Evolutionary conservation across 2,888 invertebrate species (phyloP).

Genomic region (Zaprionus bogoriensis): DNA sequence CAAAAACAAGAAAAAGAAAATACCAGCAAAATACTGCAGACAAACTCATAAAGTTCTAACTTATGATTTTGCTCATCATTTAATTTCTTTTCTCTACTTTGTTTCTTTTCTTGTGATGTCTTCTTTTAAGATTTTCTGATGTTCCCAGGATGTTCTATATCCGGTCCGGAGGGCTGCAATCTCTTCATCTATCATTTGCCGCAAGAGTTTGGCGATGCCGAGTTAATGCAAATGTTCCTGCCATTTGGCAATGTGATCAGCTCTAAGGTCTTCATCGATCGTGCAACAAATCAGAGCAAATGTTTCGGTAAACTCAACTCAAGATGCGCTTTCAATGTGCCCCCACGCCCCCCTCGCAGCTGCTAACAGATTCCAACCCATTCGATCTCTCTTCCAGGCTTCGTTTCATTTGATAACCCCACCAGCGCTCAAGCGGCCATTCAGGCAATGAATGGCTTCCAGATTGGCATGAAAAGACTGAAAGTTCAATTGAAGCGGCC

Average conservation of each 20-base stretch:
- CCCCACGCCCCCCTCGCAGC: too few species aligned
- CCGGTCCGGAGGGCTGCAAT: conserved; percentile 99
- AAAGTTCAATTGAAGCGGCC: conserved; percentile 99
- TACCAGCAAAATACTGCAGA: conserved; percentile 30
- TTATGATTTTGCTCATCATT: conserved; percentile 70
- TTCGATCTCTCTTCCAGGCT: conserved; percentile 87
- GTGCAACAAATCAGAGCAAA: conserved; percentile 99
- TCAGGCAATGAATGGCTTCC: conserved; percentile 99
- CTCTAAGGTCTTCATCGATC: conserved; percentile 99
- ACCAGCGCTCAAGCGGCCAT: conserved; percentile 99
- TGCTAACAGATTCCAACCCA: background rate
- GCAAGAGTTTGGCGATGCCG: conserved; percentile 99
- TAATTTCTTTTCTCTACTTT: conserved; percentile 72
- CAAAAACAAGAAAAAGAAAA: conserved; percentile 12
- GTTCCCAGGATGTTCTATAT: conserved; percentile 95
- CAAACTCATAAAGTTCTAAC: conserved; percentile 55
- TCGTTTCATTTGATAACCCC: conserved; percentile 99
- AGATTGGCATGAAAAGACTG: conserved; percentile 99
- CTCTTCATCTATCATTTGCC: conserved; percentile 99
- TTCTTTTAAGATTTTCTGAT: conserved; percentile 88
- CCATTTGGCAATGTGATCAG: conserved; percentile 99
- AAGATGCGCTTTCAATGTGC: too few species aligned
- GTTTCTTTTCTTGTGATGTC: conserved; percentile 82
- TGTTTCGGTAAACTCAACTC: conserved; percentile 93
- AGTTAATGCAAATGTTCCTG: conserved; percentile 99